Base-by-base conservation (phyloP, 2,113 vertebrate species). In the Neodontobutis hainanensis region DNA sequence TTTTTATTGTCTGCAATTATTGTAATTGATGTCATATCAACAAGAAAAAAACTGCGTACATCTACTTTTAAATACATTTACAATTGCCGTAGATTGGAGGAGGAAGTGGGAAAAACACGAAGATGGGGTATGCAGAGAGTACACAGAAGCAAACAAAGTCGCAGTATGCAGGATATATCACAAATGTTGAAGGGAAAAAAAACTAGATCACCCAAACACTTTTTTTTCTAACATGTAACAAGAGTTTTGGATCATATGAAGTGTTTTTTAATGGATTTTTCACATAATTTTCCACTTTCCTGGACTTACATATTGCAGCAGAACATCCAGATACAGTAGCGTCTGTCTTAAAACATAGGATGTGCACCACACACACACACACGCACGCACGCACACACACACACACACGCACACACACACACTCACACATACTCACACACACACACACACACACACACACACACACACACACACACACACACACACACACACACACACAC, bases 31-130 rank as follows among this genome's bases (percentile, higher is more conserved):
- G 92, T 94, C 93, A 93, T 95, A 94, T 93, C 91, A 95, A 92
- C 91, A 95, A 95, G 95, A 97, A 93, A 93, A 93, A 94, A 94
- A 91, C 93, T 91, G 94, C 95, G 93, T 96, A 98, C 95, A 97
- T 94, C 95, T 96, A 98, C 94, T 92, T 95, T 95, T 94, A 95
- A 96, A 95, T 96, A 95, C 96, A 94, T 94, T 96, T 96, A 97
- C 96, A 97, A 89, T 92, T 89, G 91, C 91, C 85, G 88, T 82
- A 70, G 79, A 83, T 68, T 83, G 81, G 79, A 82, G 80, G 80
- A 68, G 78, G 65, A 93, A 89, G 90, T 88, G 92, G 93, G 94
- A 9, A 19, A 58, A 93, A 94, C 95, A 94, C 92, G 87, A 91
- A 94, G 93, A 95, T 93, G 94, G 92, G 94, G 62, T 67, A 82